Evolutionary conservation across 2,888 invertebrate genomes (phyloP).

Genomic region (Melinopterus prodromus): DNA sequence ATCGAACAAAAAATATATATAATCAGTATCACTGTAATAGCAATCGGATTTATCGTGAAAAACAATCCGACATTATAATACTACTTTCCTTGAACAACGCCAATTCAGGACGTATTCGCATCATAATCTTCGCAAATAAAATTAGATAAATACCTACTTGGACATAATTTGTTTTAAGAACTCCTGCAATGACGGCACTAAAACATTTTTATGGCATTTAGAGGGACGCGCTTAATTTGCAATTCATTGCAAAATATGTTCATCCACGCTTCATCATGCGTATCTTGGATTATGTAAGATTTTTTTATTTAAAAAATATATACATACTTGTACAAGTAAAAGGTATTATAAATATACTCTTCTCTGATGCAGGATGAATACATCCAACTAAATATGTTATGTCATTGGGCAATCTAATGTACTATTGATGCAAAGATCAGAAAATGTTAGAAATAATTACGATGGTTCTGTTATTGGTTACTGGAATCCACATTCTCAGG

Average conservation of each 20-base stretch:
- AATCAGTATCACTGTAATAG: too few relatives aligned
- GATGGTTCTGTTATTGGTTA: neutral
- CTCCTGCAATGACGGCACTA: neutral
- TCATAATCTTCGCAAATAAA: neutral
- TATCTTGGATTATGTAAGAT: neutral
- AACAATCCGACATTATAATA: too few relatives aligned
- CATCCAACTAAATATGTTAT: neutral
- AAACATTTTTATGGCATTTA: neutral
- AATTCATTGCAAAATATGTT: constrained; percentile 4
- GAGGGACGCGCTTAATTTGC: neutral
- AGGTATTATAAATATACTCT: neutral
- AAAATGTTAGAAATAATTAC: neutral
- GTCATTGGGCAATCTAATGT: neutral
- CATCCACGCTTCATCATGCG: neutral
- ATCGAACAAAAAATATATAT: too few relatives aligned
- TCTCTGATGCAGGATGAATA: neutral
- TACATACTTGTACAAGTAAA: neutral
- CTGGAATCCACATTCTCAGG: too few relatives aligned
- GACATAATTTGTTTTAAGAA: constrained; percentile 4
- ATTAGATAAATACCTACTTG: neutral
- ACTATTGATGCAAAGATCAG: constrained; percentile 4
- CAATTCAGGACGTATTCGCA: neutral
- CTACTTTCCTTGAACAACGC: too few relatives aligned
- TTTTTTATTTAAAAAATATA: neutral
- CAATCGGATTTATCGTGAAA: too few relatives aligned